Evolutionary conservation across 2,797 vertebrate species (phyloP), one percentile per base, ranked within the genome.

Genomic region (Pristis pectinata): DNA sequence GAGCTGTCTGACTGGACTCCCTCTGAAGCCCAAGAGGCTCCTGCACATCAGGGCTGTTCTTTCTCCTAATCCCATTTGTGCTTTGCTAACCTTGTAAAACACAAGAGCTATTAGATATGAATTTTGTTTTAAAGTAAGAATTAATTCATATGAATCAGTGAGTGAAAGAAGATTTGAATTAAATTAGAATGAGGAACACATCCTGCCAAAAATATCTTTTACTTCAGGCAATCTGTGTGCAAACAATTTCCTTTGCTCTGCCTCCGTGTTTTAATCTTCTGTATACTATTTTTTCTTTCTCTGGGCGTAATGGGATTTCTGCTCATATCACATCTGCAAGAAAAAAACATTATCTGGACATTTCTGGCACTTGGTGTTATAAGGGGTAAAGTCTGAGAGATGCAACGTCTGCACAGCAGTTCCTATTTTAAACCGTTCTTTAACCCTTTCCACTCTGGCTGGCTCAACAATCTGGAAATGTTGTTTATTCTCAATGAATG

Each of bases 91-190:
- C 44, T 94, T 19, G 70, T 49, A 53, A n/a, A 76, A n/a, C 70
- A 76, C 49, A n/a, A 49, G 13, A 94, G 49, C 11, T 53, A 94
- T 94, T 76, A 76, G 49, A 94, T 94, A 15, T 22, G 34, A 56
- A 94, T 94, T 74, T 94, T 30, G 30, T 94, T 94, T 49, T 56
- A 56, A 94, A 76, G 92, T 94, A 53, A 44, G 61, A 94, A 94
- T 94, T 94, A 94, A 94, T 94, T 94, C 44, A 44, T 30, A 93
- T 49, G 41, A 74, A 93, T 72, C 27, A 74, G 67, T 30, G 41
- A 37, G 41, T 24, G 5, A 7, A 74, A 74, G 41, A 30, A 53
- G 70, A 93, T 72, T 49, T 8, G 92, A 74, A 74, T 93, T 74
- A 74, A 93, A 72, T 93, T 74, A 93, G 22, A 93, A 93, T 93